Base-by-base conservation (phyloP, 2,888 invertebrate genomes). In the Temnothorax rugatulus region DNA sequence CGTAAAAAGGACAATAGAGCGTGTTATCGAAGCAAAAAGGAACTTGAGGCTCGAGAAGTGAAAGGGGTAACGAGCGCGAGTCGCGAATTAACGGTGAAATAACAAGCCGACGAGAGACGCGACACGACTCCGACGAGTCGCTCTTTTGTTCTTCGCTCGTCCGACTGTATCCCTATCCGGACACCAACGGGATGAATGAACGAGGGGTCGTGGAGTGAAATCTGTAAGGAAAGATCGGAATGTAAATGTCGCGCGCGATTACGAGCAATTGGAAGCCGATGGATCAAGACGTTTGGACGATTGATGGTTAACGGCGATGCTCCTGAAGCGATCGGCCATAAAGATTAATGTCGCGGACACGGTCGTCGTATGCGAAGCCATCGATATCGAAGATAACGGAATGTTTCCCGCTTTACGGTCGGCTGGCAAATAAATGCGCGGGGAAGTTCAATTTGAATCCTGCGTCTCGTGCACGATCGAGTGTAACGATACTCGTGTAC, bases 1-100 rank as follows among this genome's bases (percentile, higher is more conserved):
- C 82, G 84, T 87, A 85, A 88, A 87, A 86, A 89, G 89, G 86
- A 89, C 87, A 89, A 89, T 89, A 86, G 87, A 64, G 25, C 79
- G 75, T 44, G 81, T 66, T 83, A 68, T 41, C 44, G 66, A 61
- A 63, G 57, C 50, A 76, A 57, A 77, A 77, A 74, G 82, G 57
- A 88, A 64, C 34, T 41, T 50, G 50, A 71, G 76, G 21, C 63
- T 52, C 64, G 75, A 64, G 21, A 47, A 21, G 52, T 50, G 50
- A 73, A 79, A 63, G 59, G 61, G 83, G 50, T 74, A 21, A 59
- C 38, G 64, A 75, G 68, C 59, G 66, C 73, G 76, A 83, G 66
- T 64, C 74, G 84, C 66, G 84, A 85, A 87, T 87, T 83, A 87
- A 87, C 73, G 86, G 76, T 61, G 82, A 84, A 83, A 69, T 83